Base-by-base conservation (phyloP, 2,797 vertebrate species). In the Melanotaenia trifasciata region DNA sequence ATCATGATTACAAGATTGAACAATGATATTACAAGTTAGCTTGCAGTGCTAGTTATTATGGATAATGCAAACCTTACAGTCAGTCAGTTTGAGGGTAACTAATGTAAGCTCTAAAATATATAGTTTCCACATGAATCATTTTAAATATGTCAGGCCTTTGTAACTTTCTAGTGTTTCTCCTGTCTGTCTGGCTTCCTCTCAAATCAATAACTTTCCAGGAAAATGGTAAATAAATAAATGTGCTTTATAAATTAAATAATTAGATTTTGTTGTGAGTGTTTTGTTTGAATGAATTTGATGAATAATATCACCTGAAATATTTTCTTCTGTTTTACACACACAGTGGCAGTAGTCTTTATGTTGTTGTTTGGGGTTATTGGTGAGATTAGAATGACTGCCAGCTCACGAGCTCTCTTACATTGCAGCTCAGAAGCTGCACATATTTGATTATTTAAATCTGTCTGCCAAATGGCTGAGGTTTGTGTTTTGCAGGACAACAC, bases 401-500 rank as follows among this genome's bases (percentile, higher is more conserved):
- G 5, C 26, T 43, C 26, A 0, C 35, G 0, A 68, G 35, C 35
- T 50, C 36, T 10, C 3, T 60, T 58, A n/a, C 22, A 0, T 33
- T 43, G 1, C 8, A 54, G 14, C 40, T 58, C 8, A 57, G 12
- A 30, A 40, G 2, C 58, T 38, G 57, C 36, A 26, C 40, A 36
- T 30, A 30, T 56, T 32, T n/a, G 14, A 61, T 62, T 33, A 28
- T 58, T 66, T 28, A 20, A 47, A 58, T 24, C n/a, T 18, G 18
- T 70, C 67, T 58, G n/a, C 7, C 3, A 75, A 51, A 43, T 2
- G 24, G 3, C 36, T 12, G 35, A 14, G 33, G 6, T 13, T 35
- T 72, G 36, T 16, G 51, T 68, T 75, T 12, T 58, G 54, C 54
- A 9, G 28, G 28, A 57, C 16, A 10, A 12, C 53, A 30, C 24